A percentile compares a stretch with the other conserved stretches of the same genome.
Evolutionary conservation across 2,888 invertebrate genomes (phyloP).

Genomic region (Eristalinus sepulchralis): DNA sequence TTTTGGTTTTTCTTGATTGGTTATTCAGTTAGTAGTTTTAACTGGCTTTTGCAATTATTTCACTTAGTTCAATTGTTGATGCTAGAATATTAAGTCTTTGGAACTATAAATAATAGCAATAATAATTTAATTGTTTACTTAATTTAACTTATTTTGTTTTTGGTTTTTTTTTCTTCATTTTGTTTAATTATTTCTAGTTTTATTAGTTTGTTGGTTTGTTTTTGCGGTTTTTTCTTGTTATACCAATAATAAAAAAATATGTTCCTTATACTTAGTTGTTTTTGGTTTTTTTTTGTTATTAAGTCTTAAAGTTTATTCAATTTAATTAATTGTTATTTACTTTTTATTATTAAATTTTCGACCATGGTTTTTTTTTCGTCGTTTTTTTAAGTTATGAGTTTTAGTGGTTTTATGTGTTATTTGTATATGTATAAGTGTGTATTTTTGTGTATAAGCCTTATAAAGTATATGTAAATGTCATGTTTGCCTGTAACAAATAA

Average conservation of each 20-base stretch:
- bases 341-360: constrained; percentile 8
- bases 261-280: constrained; percentile 51
- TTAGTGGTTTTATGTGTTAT: not conserved
- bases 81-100: constrained; percentile 54
- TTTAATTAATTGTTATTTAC: constrained; percentile 39
- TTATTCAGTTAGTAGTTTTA: not conserved
- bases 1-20: not conserved
- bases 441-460: not conserved
- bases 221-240: constrained; percentile 7
- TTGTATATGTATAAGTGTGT: not conserved
- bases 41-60: constrained; percentile 17
- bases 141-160: constrained; percentile 16
- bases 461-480: not conserved
- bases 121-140: constrained; percentile 3
- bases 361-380: not conserved
- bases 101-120: constrained; percentile 52
- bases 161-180: not conserved
- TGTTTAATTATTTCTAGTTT: not conserved
- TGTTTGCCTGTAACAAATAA: constrained; percentile 17
- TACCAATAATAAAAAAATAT: constrained; percentile 66
- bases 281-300: not conserved
- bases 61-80: constrained; percentile 44
- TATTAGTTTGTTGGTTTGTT: constrained; percentile 4
- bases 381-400: not conserved
- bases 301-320: constrained; percentile 61